phyloP scores from a whole-genome alignment of 1,140 invertebrate genomes.

The Megalopta genalis region DNA sequence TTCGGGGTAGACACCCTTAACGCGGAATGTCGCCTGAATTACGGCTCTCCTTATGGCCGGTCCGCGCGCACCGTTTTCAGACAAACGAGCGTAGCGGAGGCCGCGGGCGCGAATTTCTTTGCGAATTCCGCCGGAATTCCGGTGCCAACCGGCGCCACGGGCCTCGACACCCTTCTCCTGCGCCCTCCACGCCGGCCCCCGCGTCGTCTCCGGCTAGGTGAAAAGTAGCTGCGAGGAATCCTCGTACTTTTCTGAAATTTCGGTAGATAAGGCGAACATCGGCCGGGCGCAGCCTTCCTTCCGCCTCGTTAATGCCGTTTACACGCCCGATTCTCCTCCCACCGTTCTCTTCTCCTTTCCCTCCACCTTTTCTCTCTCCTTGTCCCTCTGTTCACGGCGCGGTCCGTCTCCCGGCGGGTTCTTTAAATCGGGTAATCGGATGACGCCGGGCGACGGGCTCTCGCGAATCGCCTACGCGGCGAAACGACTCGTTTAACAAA shows the following conservation, averaged over 20 bases:
- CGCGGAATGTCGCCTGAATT: conserved; percentile 57
- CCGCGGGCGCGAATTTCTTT: conserved; percentile 60
- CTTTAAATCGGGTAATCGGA: neutral
- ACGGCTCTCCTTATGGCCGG: conserved; percentile 52
- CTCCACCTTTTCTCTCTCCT: neutral
- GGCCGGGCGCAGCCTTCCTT: conserved; percentile 10
- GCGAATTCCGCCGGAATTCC: conserved; percentile 57
- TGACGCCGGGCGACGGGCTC: neutral
- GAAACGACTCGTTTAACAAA: neutral
- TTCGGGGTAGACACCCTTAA: conserved; percentile 44
- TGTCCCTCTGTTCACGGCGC: neutral
- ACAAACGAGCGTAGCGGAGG: conserved; percentile 52
- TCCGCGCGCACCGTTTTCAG: conserved; percentile 41
- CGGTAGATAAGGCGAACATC: conserved; percentile 32
- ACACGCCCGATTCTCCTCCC: conserved; percentile 9
- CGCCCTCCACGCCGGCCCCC: neutral
- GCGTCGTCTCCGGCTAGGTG: conserved; percentile 7
- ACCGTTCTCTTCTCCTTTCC: no score
- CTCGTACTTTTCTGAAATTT: conserved; percentile 41
- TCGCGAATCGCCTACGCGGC: neutral
- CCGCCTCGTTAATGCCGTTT: conserved; percentile 52
- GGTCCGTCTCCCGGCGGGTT: neutral
- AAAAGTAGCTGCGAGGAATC: conserved; percentile 43
- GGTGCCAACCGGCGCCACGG: conserved; percentile 44
- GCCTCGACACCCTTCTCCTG: neutral